These are phyloP conservation scores for Silurus asotus DNA, from an alignment of 2,113 vertebrate species.

Conservation along the genomic window DNA sequence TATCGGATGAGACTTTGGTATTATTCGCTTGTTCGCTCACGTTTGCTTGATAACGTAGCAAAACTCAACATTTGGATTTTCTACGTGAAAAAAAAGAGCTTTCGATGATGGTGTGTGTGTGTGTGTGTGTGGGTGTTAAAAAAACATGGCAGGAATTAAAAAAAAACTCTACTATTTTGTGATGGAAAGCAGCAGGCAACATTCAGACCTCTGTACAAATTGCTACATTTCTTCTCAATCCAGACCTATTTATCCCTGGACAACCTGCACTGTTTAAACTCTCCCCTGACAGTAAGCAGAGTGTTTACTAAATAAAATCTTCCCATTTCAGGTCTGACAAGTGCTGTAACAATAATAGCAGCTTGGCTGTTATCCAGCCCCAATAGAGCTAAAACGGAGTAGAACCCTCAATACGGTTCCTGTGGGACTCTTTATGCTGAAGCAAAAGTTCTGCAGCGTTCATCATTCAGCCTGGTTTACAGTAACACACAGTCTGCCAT, in stretches of 20 bases:
- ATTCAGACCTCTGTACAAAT: not conserved
- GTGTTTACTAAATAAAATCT: not conserved
- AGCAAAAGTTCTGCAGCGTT: not conserved
- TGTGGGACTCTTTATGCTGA: conserved; percentile 1
- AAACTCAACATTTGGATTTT: too few species aligned
- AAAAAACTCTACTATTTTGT: not conserved
- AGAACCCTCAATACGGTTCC: not conserved
- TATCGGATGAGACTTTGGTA: too few species aligned
- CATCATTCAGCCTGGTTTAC: conserved; percentile 26
- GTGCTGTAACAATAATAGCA: not conserved
- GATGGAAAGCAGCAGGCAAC: not conserved
- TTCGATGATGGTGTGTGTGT: too few species aligned
- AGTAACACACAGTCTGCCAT: not conserved
- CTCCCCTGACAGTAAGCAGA: conserved; percentile 9
- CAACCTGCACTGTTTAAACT: not conserved
- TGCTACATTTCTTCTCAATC: not conserved
- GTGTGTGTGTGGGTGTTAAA: too few species aligned
- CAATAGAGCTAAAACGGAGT: not conserved
- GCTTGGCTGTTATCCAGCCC: not conserved
- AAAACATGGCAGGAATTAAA: not conserved
- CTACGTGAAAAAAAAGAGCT: too few species aligned
- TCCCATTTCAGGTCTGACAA: not conserved
- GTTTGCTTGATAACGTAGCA: too few species aligned
- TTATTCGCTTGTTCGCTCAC: too few species aligned
- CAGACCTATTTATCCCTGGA: not conserved